Evolutionary conservation across 2,888 invertebrate species (phyloP).

Genomic region (Andrena marginata): DNA sequence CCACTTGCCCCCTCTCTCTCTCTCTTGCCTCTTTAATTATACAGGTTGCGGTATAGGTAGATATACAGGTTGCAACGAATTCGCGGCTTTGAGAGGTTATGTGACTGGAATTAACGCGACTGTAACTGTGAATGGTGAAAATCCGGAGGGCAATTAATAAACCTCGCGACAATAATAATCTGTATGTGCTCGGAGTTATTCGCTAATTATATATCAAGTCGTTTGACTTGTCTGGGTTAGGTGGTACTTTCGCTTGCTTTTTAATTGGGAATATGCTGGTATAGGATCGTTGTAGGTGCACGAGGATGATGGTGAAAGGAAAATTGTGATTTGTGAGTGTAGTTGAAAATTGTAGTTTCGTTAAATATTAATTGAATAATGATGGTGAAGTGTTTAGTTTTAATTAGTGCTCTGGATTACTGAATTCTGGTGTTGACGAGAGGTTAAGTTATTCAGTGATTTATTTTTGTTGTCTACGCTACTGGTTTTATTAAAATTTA

Average conservation of each 20-base stretch:
- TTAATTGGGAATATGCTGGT: not conserved
- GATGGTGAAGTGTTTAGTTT: too few relatives aligned
- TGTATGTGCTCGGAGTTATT: not conserved
- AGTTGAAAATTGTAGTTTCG: too few relatives aligned
- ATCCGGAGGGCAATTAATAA: constrained; percentile 26
- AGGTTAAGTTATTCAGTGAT: too few relatives aligned
- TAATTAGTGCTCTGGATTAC: too few relatives aligned
- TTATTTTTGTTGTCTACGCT: too few relatives aligned
- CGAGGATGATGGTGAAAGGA: too few relatives aligned
- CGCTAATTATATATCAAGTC: constrained; percentile 22
- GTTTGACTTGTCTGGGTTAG: not conserved
- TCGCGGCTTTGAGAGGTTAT: constrained; percentile 20
- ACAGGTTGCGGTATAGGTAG: constrained; percentile 25
- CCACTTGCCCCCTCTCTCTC: not conserved
- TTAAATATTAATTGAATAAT: too few relatives aligned
- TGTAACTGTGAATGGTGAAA: not conserved
- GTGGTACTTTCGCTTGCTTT: not conserved
- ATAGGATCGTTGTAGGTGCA: not conserved
- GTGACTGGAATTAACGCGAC: not conserved
- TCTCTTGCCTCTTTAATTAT: constrained; percentile 34
- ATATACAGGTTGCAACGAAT: constrained; percentile 31
- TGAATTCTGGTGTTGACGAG: too few relatives aligned
- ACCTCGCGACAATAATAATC: constrained; percentile 21
- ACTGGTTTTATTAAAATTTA: too few relatives aligned
- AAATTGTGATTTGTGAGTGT: too few relatives aligned